Evolutionary conservation across 2,797 vertebrate species (phyloP).

Genomic region (Ctenopoma multispine): DNA sequence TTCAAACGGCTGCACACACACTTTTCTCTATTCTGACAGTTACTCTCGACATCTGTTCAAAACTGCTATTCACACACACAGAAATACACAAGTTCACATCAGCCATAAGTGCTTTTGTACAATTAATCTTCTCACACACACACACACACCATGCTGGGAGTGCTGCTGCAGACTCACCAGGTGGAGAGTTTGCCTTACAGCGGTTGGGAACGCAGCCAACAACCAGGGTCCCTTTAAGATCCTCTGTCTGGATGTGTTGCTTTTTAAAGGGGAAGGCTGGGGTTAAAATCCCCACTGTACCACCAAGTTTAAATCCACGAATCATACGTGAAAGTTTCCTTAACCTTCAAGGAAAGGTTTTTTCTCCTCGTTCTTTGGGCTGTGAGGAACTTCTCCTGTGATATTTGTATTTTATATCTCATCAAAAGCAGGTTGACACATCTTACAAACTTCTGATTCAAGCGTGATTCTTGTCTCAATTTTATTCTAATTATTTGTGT

Average conservation of each 20-base stretch:
- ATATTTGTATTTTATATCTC: no score
- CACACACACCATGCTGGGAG: slow-evolving; percentile 1
- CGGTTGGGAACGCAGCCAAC: slow-evolving; percentile 27
- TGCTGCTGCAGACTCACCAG: slow-evolving; percentile 34
- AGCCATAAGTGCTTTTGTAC: slow-evolving; percentile 57
- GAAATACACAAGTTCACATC: slow-evolving; percentile 54
- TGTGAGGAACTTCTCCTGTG: no score
- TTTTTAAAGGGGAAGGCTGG: slow-evolving; percentile 18
- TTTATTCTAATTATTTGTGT: background rate
- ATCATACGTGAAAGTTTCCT: no score
- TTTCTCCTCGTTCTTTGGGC: no score
- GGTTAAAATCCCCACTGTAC: slow-evolving; percentile 8
- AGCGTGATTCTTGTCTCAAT: no score
- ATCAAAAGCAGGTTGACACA: no score
- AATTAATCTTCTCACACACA: slow-evolving; percentile 52
- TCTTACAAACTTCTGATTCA: no score
- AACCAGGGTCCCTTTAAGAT: slow-evolving; percentile 25
- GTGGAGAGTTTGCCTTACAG: slow-evolving; percentile 48
- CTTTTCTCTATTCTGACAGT: slow-evolving; percentile 3
- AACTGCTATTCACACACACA: slow-evolving; percentile 36
- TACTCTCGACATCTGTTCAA: slow-evolving; percentile 54
- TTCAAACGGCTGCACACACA: slow-evolving; percentile 28
- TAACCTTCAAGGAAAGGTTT: no score
- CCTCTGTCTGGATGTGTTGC: slow-evolving; percentile 28
- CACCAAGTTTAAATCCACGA: no score